Base-by-base conservation (phyloP, 2,797 vertebrate genomes). In the Tinamus major region DNA sequence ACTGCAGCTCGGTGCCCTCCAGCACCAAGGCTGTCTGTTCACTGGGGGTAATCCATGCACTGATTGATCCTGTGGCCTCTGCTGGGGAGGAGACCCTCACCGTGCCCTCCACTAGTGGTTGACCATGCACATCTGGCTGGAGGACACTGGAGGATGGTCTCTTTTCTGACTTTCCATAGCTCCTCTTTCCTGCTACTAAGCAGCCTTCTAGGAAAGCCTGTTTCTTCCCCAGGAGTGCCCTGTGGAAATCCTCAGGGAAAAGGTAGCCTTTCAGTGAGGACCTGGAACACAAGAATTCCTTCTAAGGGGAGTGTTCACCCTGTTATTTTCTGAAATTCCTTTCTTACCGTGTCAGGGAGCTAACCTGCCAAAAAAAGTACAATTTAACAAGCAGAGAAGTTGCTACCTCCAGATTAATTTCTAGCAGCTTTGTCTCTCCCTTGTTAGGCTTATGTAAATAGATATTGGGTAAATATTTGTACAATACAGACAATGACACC, bases 381-480 rank as follows among this genome's bases (percentile, higher is more conserved):
- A 80, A 85, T 87, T 90, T 80, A 83, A 29, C 81, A 55, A 20
- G 42, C 85, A 33, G 87, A 89, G 87, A 93, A 93, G 63, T 83
- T 59, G 5, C 87, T 93, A 70, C 69, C 86, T 90, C 58, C 78
- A 71, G 35, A 79, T 95, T 77, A 85, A 93, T 71, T 87, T 35
- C 2, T 37, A 35, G 19, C 56, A 92, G 26, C 65, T 94, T 79
- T 70, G 74, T 95, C 72, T 92, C 81, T 44, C 79, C 65, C 2
- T 2, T 61, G 13, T 81, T 87, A 89, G 87, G 72, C 85, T 85
- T 62, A 48, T 89, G 16, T 44, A 51, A 51, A 51, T 51, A 86
- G 79, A 48, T 35, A 14, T 79, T 91, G 93, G 79, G 70, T 89
- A 96, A 96, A 95, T 96, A 95, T 94, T 95, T 96, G 89, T 76